Conservation (phyloP, 2,888 invertebrate genomes). For the Aproaerema taeniolella region DNA sequence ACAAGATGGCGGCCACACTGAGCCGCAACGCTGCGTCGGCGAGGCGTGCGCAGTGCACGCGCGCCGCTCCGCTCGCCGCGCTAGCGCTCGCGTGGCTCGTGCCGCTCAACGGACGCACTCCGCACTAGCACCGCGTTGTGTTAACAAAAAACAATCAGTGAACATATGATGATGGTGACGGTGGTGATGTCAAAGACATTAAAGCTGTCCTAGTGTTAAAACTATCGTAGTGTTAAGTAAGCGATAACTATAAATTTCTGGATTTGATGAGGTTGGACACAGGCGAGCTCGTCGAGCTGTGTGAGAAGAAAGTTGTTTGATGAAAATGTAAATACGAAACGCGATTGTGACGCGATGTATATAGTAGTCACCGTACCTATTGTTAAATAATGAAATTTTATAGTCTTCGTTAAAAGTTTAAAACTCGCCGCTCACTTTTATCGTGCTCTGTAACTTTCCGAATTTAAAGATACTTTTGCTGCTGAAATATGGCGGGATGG, state of each 20-base stretch:
- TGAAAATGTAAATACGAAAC: background rate
- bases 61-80: slow-evolving; percentile 8
- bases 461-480: no score
- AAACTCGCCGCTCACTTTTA: slow-evolving; percentile 3
- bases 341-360: background rate
- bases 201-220: background rate
- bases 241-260: background rate
- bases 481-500: no score
- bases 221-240: background rate
- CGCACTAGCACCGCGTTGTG: slow-evolving; percentile 10
- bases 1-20: slow-evolving; percentile 93
- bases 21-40: slow-evolving; percentile 66
- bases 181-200: background rate
- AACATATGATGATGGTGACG: background rate
- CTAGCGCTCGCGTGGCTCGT: slow-evolving; percentile 3
- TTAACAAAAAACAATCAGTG: background rate
- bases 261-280: background rate
- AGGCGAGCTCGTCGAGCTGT: background rate
- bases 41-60: slow-evolving; percentile 10
- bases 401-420: slow-evolving; percentile 14
- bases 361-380: slow-evolving; percentile 10
- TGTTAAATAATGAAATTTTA: slow-evolving; percentile 13
- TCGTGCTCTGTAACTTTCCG: no score
- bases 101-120: slow-evolving; percentile 5
- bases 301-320: background rate